Evolutionary conservation across 2,888 invertebrate species (phyloP), one percentile per base, ranked within the genome.

Genomic region (Sphecodes monilicornis): DNA sequence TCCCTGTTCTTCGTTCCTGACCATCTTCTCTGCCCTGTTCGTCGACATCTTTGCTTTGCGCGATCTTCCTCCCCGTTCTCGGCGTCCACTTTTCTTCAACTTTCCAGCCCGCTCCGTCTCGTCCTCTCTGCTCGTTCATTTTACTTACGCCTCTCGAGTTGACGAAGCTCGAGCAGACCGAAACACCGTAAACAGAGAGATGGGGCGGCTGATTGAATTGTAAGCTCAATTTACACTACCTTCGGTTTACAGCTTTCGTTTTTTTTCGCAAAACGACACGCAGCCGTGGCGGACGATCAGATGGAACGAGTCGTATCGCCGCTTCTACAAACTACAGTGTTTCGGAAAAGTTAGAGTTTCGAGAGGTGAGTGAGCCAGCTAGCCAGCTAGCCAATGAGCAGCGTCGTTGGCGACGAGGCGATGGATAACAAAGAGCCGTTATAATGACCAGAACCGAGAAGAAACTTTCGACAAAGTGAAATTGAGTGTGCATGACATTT

Each of bases 171-270:
- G 84, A 70, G 83, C 80, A 86, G 87, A 80, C 83, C 85, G 76
- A 86, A 89, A 77, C 43, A 79, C 41, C 70, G 43, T 26, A 32
- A 36, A 60, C 10, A 66, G 60, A 22, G 72, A 39, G 75, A 78
- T 32, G 88, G 83, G 89, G 82, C 78, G 90, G 88, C 91, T 94
- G 94, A 94, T 94, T 94, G 93, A 93, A 94, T 94, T 94, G 93
- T 92, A 92, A 93, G 93, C 94, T 94, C 94, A 93, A 94, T 94
- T 93, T 94, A 92, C 92, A 91, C 91, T 91, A 87, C 90, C 91
- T 92, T 91, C 91, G 84, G 82, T 83, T 84, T 80, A 70, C 41
- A 68, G 64, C 54, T 84, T 79, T 79, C 74, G 26, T 22, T 8
- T 22, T 8, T 83, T 85, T 77, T 73, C 46, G 68, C 22, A 64